phyloP scores from a whole-genome alignment of 2,888 invertebrate species.

The Lasioglossum lativentre region DNA sequence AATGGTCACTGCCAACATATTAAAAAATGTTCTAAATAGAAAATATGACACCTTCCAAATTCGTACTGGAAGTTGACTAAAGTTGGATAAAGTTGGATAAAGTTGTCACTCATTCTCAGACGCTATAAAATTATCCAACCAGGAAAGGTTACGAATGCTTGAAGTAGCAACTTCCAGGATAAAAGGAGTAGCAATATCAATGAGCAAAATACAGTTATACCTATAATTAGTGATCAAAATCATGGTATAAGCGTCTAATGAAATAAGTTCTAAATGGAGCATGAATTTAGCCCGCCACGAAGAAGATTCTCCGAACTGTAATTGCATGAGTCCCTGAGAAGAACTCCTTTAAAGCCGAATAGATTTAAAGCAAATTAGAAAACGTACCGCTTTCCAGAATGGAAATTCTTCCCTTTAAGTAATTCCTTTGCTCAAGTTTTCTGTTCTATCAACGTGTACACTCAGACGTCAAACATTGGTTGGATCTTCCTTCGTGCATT shows the following conservation, averaged over 20 bases:
- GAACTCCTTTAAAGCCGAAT: conserved; percentile 39
- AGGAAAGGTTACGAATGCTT: background rate
- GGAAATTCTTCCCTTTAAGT: conserved; percentile 53
- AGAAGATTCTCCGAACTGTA: conserved; percentile 42
- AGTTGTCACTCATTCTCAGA: too few species aligned
- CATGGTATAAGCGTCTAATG: conserved; percentile 23
- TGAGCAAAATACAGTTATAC: conserved; percentile 11
- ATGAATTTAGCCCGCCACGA: conserved; percentile 43
- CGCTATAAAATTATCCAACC: background rate
- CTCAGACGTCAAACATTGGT: conserved; percentile 17
- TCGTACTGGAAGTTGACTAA: too few species aligned
- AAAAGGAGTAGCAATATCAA: background rate
- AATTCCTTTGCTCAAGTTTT: conserved; percentile 24
- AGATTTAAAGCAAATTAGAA: conserved; percentile 60
- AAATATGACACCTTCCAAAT: too few species aligned
- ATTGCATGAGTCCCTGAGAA: conserved; percentile 30
- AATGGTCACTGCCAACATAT: too few species aligned
- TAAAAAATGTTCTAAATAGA: too few species aligned
- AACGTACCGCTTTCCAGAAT: conserved; percentile 49
- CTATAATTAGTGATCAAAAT: conserved; percentile 22
- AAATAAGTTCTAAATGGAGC: conserved; percentile 36
- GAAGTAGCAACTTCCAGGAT: background rate
- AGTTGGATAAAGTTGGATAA: too few species aligned
- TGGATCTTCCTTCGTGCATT: conserved; percentile 29
- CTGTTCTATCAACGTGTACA: background rate